Conservation (phyloP, 1,140 invertebrate species). For the Phymorhynchus buccinoides region DNA sequence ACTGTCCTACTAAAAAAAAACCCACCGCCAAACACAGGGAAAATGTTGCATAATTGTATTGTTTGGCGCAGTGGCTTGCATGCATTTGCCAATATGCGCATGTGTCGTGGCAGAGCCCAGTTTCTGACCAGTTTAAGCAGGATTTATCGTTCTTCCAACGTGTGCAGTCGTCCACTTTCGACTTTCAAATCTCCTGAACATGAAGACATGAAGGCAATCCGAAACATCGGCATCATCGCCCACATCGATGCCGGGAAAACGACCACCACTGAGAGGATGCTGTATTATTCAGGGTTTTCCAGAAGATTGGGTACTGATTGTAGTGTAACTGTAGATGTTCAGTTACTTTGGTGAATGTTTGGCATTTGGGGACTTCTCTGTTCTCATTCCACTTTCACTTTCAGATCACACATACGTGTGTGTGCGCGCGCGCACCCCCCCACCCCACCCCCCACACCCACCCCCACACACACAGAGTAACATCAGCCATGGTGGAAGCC, state of each 20-base stretch:
- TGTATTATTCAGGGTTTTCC: conserved; percentile 92
- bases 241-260: conserved; percentile 99
- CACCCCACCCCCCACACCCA: neutral
- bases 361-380: neutral
- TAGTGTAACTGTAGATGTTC: conserved; percentile 3
- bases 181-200: conserved; percentile 9
- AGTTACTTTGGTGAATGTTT: too few relatives aligned
- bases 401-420: neutral
- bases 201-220: conserved; percentile 78
- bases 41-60: neutral
- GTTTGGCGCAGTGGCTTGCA: neutral
- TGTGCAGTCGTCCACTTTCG: neutral
- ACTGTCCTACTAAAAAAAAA: neutral
- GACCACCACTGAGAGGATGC: conserved; percentile 97
- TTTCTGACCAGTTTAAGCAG: neutral
- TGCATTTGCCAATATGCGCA: neutral
- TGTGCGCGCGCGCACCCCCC: neutral
- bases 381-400: neutral
- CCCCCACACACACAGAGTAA: neutral
- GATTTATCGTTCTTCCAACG: neutral
- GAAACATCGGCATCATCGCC: conserved; percentile 99
- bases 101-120: neutral
- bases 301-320: conserved; percentile 63
- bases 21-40: neutral
- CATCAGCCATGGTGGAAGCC: too few relatives aligned